Evolutionary conservation across 2,797 vertebrate species (phyloP), one percentile per base, ranked within the genome.

Genomic region (Delichon dasypus): DNA sequence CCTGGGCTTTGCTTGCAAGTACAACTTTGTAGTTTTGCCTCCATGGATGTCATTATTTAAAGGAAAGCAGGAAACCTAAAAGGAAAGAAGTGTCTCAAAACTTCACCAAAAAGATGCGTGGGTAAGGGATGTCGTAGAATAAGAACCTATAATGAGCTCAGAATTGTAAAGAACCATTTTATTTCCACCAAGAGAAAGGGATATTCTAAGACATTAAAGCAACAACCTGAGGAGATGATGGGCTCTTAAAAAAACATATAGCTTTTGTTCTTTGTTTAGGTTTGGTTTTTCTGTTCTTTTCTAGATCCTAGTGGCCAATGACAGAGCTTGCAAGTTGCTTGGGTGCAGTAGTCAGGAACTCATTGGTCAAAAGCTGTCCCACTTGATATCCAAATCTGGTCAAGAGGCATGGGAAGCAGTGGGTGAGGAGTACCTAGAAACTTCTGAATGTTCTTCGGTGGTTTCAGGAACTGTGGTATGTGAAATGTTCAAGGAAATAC

Each of bases 381-480:
- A 61, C 44, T 78, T 99, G 22, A 96, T 99, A 80, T 98, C 97
- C 75, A 97, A 98, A 97, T 98, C 98, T 19, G 98, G 94, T 61
- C 98, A 98, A 23, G 97, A 97, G 5, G 73, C 98, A 25, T 97
- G 98, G 51, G 97, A 98, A 75, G 98, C 97, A 17, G 88, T 98
- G 74, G 97, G 96, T 7, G 98, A 99, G 89, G 98, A 99, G 80
- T 93, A 96, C 64, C 50, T 97, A 23, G 97, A 98, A 51, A 93
- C 70, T 2, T 97, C 98, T 51, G 98, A 98, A 93, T 95, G 86
- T n/a, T 95, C 98, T 8, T 71, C 80, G 0, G 44, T 98, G 25
- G 71, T 98, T 42, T 98, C 98, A n/a, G 98, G 98, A 96, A 98
- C 98, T 95, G 98, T 99, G 99, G 99, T 99, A 98, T 44, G 98